Evolutionary conservation across 1,140 invertebrate genomes (phyloP).

Genomic region (Bilobella aurantiaca): DNA sequence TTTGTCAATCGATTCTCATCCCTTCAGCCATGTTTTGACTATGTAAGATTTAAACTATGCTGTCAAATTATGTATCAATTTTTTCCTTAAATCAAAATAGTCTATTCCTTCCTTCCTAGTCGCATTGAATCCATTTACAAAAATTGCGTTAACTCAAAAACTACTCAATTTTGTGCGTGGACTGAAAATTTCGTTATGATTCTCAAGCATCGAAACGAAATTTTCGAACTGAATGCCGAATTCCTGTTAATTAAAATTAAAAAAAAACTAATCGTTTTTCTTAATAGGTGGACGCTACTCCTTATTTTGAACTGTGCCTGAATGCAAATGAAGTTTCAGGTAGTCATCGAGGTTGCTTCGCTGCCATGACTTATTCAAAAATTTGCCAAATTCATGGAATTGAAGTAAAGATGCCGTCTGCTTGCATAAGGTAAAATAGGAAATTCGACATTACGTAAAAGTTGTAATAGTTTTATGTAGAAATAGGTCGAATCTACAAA

Average conservation of each 20-base stretch:
- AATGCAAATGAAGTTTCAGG: constrained; percentile 40
- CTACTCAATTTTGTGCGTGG: no score
- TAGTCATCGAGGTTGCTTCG: constrained; percentile 53
- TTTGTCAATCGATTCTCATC: constrained; percentile 21
- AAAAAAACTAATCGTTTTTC: constrained; percentile 3
- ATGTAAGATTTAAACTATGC: constrained; percentile 40
- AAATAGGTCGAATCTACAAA: neutral
- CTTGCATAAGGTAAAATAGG: constrained; percentile 60
- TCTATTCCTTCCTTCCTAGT: neutral
- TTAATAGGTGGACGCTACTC: constrained; percentile 47
- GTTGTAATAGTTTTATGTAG: no score
- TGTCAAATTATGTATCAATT: no score
- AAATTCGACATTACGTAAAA: neutral
- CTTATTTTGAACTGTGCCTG: constrained; percentile 54
- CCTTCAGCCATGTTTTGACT: constrained; percentile 56
- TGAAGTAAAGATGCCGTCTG: constrained; percentile 61
- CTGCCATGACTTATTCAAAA: constrained; percentile 65
- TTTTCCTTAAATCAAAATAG: neutral
- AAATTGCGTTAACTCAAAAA: neutral
- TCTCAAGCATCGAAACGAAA: no score
- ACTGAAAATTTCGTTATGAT: no score
- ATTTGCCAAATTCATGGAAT: constrained; percentile 61
- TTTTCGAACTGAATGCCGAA: no score
- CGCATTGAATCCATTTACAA: neutral
- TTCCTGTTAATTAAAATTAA: neutral